Conservation (phyloP, 2,113 vertebrate genomes). For the Illadopsis cleaveri region DNA sequence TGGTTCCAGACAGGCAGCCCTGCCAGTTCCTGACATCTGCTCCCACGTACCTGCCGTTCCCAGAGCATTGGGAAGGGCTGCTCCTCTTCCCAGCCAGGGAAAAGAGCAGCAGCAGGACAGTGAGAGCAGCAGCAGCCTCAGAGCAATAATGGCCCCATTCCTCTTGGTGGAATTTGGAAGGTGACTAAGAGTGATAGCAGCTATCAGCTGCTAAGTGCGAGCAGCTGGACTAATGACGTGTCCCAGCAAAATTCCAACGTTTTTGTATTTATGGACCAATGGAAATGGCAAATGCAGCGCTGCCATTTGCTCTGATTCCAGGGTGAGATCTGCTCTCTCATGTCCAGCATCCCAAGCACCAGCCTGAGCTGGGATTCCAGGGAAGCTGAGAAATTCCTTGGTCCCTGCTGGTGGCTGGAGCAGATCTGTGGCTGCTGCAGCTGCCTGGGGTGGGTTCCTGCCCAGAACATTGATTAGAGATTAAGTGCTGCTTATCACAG, state of each 20-base stretch:
- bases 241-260: not conserved
- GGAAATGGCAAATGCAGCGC: not conserved
- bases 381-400: not conserved
- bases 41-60: fast-evolving
- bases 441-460: not conserved
- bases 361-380: not conserved
- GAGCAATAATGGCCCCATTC: not conserved
- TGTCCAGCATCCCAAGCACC: not conserved
- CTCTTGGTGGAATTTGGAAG: not conserved
- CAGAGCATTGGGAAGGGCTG: not conserved
- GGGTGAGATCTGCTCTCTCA: not conserved
- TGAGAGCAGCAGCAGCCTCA: not conserved
- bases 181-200: not conserved
- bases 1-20: not conserved
- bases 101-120: not conserved
- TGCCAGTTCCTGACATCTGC: not conserved
- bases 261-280: not conserved
- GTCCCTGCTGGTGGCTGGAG: not conserved
- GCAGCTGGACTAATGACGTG: not conserved
- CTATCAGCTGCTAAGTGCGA: not conserved
- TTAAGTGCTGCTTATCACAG: not conserved
- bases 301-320: not conserved
- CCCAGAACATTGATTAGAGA: not conserved
- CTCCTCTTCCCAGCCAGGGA: not conserved
- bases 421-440: not conserved